Conservation (phyloP, 1,140 invertebrate species). For the Diabrotica undecimpunctata region DNA sequence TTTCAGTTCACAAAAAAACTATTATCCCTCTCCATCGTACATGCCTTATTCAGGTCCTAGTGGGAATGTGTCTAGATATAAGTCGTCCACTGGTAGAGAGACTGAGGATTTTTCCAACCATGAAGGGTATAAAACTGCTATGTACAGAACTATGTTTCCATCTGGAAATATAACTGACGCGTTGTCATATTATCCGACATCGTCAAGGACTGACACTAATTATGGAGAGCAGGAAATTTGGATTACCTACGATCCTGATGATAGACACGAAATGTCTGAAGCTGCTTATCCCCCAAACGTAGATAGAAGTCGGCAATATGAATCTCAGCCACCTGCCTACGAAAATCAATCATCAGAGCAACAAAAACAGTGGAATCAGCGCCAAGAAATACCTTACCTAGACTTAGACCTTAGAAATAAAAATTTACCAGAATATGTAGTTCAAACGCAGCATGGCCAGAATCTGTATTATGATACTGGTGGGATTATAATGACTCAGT, state of each 20-base stretch:
- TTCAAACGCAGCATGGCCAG: constrained; percentile 36
- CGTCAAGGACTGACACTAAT: constrained; percentile 63
- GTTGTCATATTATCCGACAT: constrained; percentile 71
- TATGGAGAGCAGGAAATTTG: constrained; percentile 57
- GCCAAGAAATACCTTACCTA: constrained; percentile 44
- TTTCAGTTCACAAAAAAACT: constrained; percentile 49
- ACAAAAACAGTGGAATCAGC: constrained; percentile 50
- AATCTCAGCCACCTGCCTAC: constrained; percentile 50
- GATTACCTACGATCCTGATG: constrained; percentile 53
- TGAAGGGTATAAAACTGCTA: constrained; percentile 62
- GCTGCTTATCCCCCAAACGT: constrained; percentile 60
- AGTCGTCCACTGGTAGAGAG: constrained; percentile 51
- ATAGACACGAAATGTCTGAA: constrained; percentile 33
- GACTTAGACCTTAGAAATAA: constrained; percentile 49
- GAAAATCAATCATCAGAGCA: constrained; percentile 49
- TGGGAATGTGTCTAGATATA: constrained; percentile 45
- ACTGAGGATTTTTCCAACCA: constrained; percentile 57
- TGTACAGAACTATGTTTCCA: constrained; percentile 65
- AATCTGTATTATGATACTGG: constrained; percentile 52
- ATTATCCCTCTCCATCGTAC: constrained; percentile 54
- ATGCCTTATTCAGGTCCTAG: constrained; percentile 36
- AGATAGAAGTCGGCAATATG: constrained; percentile 57
- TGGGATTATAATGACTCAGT: constrained; percentile 72
- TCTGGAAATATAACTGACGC: constrained; percentile 71
- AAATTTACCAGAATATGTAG: constrained; percentile 47